Base-by-base conservation (phyloP, 2,888 invertebrate genomes). In the Ochropacha duplaris region DNA sequence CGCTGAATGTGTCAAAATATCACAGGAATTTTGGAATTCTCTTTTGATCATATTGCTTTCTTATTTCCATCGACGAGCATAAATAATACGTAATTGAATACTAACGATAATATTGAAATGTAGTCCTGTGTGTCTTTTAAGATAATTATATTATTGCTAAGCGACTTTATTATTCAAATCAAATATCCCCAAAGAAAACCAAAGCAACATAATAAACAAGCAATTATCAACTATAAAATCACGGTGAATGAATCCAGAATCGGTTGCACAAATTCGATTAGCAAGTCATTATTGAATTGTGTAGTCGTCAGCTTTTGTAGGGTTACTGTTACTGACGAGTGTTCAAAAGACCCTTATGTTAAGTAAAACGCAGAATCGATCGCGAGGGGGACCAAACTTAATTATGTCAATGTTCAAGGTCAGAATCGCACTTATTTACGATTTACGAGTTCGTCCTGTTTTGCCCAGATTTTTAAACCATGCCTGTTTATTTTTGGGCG, bases 381-480 rank as follows among this genome's bases (percentile, higher is more conserved):
- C 78, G 81, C 57, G 68, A 54, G 66, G 83, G 85, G 84, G 75
- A 72, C 69, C 58, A 69, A 81, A 86, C 84, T 81, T 84, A 86
- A 90, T 90, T 87, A 87, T 83, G 84, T 80, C 84, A 79, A 66
- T 67, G 78, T 82, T 87, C 91, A 92, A 92, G 91, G 91, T 88
- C 90, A 74, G 60, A 65, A 68, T 58, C 57, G 66, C 65, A 64
- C 63, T 65, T 65, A 61, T 59, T 62, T 50, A 50, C 64, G 64
- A 64, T 54, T 31, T 54, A 63, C 2, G 19, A 5, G 36, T 19
- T 44, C 9, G 19, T 19, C 44, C 16, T 3, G 19, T 19, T 44
- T 44, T 6, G 0, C 4, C 0, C n/a, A n/a, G 14, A n/a, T 36
- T 36, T 36, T 36, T 36, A n/a, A 36, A 31, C 31, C 6, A 31